A percentile compares a stretch with the other conserved stretches of the same genome.
Evolutionary conservation across 2,797 vertebrate genomes (phyloP).

Genomic region (Hylomyscus alleni): DNA sequence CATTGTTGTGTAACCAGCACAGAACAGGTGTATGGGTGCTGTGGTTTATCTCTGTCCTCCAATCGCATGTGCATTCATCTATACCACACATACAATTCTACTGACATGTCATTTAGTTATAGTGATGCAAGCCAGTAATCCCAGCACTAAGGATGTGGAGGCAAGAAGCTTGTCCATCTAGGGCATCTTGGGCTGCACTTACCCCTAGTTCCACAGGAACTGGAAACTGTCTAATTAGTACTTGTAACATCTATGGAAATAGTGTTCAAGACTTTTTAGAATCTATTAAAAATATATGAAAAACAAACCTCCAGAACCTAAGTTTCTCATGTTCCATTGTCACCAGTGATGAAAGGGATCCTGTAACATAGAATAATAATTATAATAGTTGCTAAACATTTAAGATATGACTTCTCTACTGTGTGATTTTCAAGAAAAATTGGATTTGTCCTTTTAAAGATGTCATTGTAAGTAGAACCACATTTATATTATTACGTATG

Average conservation of each 20-base stretch:
- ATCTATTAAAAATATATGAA: neutral
- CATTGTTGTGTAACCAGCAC: neutral
- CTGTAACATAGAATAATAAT: neutral
- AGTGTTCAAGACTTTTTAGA: neutral
- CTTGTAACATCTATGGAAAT: neutral
- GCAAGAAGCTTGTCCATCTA: neutral
- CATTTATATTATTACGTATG: neutral
- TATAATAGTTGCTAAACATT: neutral
- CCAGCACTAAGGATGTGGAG: neutral
- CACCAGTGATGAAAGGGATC: too few relatives aligned
- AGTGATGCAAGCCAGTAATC: neutral
- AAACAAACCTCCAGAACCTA: neutral
- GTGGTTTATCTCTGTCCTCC: neutral
- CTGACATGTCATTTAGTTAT: neutral
- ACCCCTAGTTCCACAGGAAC: neutral
- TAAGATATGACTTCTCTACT: neutral
- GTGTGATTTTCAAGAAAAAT: neutral
- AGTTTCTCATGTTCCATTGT: neutral
- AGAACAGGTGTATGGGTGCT: neutral
- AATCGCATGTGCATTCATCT: neutral
- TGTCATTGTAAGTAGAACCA: conserved; percentile 63
- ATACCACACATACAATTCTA: neutral
- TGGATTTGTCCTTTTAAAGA: conserved; percentile 44
- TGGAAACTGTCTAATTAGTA: neutral
- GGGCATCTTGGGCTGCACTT: neutral